A percentile compares a stretch with the other conserved stretches of the same genome.
phyloP scores from a whole-genome alignment of 2,797 vertebrate species.

The Accipiter badius region DNA sequence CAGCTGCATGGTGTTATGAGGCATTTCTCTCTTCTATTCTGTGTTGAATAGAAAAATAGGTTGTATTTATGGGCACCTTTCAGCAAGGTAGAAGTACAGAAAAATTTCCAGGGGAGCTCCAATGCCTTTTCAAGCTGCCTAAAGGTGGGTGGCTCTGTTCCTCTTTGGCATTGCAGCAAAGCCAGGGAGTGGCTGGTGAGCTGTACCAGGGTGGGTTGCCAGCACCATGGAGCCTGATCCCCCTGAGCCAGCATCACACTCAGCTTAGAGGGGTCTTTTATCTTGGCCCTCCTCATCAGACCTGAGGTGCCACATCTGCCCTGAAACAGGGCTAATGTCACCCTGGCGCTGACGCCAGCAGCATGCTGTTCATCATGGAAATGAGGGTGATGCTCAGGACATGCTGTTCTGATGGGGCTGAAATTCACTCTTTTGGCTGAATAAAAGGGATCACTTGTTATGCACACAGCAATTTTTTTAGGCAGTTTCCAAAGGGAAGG shows the following conservation, averaged over 20 bases:
- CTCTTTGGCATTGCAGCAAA: not conserved
- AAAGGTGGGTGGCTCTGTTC: not conserved
- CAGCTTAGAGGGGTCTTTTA: too few relatives aligned
- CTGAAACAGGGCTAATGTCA: not conserved
- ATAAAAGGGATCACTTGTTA: not conserved
- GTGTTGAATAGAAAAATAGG: not conserved
- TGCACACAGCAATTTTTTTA: not conserved
- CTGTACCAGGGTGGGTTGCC: not conserved
- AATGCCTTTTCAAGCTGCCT: not conserved
- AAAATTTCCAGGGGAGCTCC: not conserved
- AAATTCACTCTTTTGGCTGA: not conserved
- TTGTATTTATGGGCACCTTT: not conserved
- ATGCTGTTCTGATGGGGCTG: not conserved
- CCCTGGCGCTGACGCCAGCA: rapidly evolving
- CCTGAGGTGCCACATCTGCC: not conserved
- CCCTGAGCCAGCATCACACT: not conserved
- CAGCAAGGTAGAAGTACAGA: not conserved
- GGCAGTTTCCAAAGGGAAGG: not conserved
- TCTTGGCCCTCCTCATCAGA: not conserved
- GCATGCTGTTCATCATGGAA: rapidly evolving
- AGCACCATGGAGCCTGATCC: not conserved
- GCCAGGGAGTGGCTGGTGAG: not conserved
- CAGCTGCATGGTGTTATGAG: not conserved
- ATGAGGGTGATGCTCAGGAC: not conserved
- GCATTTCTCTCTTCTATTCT: not conserved